A percentile compares a stretch with the other conserved stretches of the same genome.
Evolutionary conservation across 2,113 vertebrate species (phyloP).

Genomic region (Actenoides hombroni): DNA sequence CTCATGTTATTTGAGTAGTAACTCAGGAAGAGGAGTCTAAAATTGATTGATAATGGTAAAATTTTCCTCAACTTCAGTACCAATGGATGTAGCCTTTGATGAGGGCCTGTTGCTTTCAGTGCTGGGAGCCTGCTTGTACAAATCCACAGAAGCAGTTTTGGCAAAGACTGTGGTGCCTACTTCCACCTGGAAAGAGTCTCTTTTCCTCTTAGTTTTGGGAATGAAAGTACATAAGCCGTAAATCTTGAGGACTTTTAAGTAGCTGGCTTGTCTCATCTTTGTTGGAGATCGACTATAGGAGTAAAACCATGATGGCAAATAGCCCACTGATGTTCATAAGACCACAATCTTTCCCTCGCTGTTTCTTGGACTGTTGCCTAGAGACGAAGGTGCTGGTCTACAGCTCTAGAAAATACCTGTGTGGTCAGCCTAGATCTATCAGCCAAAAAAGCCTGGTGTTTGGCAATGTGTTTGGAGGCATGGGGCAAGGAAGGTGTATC

Average conservation of each 20-base stretch:
- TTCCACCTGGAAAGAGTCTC: neutral
- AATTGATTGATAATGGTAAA: neutral
- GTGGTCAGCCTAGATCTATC: neutral
- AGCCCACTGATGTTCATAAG: neutral
- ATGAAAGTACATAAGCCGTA: neutral
- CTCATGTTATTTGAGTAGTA: neutral
- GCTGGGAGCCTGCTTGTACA: neutral
- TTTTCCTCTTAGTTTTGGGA: neutral
- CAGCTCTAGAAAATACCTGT: neutral
- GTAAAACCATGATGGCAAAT: neutral
- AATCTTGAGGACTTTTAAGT: neutral
- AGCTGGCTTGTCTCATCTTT: neutral
- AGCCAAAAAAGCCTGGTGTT: neutral
- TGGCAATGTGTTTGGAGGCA: rapidly evolving
- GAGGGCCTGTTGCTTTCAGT: neutral
- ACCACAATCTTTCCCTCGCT: rapidly evolving
- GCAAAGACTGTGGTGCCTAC: neutral
- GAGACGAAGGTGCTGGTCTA: neutral
- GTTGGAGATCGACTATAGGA: neutral
- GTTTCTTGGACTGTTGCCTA: neutral
- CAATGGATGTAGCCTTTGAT: neutral
- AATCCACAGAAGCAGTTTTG: neutral
- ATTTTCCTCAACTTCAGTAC: neutral
- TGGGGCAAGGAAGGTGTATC: rapidly evolving
- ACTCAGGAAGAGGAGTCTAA: neutral